Base-by-base conservation (phyloP, 2,888 invertebrate species). In the Dasypolia templi region DNA sequence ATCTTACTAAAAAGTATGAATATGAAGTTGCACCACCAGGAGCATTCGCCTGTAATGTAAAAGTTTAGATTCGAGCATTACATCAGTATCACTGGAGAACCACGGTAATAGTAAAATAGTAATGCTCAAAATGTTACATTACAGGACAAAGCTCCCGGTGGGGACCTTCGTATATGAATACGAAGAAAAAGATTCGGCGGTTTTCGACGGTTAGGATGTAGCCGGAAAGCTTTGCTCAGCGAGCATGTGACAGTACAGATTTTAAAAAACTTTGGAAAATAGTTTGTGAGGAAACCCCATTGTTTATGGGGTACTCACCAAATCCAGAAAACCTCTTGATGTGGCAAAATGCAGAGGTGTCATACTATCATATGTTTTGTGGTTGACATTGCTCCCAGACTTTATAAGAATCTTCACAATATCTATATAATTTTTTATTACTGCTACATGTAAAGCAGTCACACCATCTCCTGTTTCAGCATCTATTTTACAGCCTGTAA, bases 401-500 rank as follows among this genome's bases (percentile, higher is more conserved):
- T 94, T 93, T 51, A 97, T 89, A 19, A 97, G 91, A 70, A 96
- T 91, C 69, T 95, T 94, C 0, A 97, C 96, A 75, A 97, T 96
- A 77, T 97, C 97, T 42, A 92, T 87, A 87, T 97, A 96, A 68
- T 97, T 97, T 81, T 95, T 96, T 55, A 95, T 93, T 0, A 97
- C 97, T 49, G 98, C 97, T 81, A 97, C 95, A 91, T 98, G 98
- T 62, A 98, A 93, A 0, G 98, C 97, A 32, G 97, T 97, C 68
- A 97, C 95, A 29, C 97, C 97, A 87, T 97, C 97, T 11, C 96
- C 96, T 83, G 97, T 97, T 46, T 97, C 96, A 51, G 97, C 95
- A 93, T 98, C 97, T 44, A 97, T 94, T 91, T 96, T 97, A 89
- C 97, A 96, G 56, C 97, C 97, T 96, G 87, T 77, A 94, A 93